Base-by-base conservation (phyloP, 2,888 invertebrate genomes). In the Lasiommata megera region DNA sequence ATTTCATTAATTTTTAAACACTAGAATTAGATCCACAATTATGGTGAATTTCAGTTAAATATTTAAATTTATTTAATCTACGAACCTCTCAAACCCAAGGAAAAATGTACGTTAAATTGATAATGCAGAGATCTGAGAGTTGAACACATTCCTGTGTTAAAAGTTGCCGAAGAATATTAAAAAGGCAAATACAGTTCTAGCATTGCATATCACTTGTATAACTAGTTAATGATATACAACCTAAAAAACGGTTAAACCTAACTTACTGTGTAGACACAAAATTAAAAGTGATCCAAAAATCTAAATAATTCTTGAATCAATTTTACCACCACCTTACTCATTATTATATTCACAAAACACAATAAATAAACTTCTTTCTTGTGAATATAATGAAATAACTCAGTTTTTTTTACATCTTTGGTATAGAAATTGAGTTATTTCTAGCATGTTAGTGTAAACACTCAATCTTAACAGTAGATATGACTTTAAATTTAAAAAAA, bases 251-350 rank as follows among this genome's bases (percentile, higher is more conserved):
- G 72, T 67, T 68, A 66, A 67, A 58, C 77, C 74, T 78, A 79
- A 76, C 75, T 77, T 74, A 74, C 68, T 52, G 74, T 82, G 77
- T 76, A 76, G 69, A 82, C 23, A 84, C 74, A 82, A 68, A 70
- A 76, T 71, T 72, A 69, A 76, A 76, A 75, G 66, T 73, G 74
- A 72, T 73, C 77, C 67, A 71, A 63, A 60, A 56, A 56, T 29
- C 14, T 38, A 9, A 16, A 17, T 1, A 34, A 23, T 43, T 57
- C 65, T 66, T 71, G 63, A 73, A 67, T 73, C 79, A 77, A 73
- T 74, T 75, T 74, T 54, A 70, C 87, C 87, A 69, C 78, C 87
- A 87, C 86, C 87, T 77, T 79, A 80, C 72, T 69, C n/a, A n/a
- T n/a, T n/a, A n/a, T 66, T 71, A 70, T 67, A 69, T 68, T 66